Conservation (phyloP, 1,140 invertebrate species). For the Micrasema minimum region DNA sequence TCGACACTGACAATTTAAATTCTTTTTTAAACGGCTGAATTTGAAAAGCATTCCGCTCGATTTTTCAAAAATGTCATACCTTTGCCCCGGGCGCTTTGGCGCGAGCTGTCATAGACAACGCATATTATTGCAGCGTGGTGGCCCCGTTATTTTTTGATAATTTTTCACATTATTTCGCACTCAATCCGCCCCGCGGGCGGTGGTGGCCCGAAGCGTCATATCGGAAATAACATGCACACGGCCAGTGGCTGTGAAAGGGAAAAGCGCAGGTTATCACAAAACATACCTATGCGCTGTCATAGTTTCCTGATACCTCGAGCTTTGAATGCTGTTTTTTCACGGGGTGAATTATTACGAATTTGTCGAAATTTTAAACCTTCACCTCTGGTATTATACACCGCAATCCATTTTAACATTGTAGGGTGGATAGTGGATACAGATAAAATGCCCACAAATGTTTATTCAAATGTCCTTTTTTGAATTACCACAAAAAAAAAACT, state of each 20-base stretch:
- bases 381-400: neutral
- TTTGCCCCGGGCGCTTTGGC: slow-evolving; percentile 8
- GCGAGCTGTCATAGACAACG: slow-evolving; percentile 37
- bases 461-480: no score
- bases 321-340: no score
- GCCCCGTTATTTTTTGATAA: slow-evolving; percentile 41
- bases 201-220: slow-evolving; percentile 38
- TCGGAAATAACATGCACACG: slow-evolving; percentile 42
- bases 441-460: no score
- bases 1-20: neutral
- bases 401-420: no score
- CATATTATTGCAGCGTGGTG: slow-evolving; percentile 33
- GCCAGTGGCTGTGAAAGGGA: slow-evolving; percentile 20
- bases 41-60: neutral
- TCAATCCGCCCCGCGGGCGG: slow-evolving; percentile 31
- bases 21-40: neutral
- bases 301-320: no score
- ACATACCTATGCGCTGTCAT: neutral
- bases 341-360: neutral
- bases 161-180: slow-evolving; percentile 45
- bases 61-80: slow-evolving; percentile 16
- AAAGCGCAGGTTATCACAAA: slow-evolving; percentile 6
- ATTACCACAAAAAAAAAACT: no score
- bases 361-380: neutral
- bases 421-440: no score